Evolutionary conservation across 2,888 invertebrate genomes (phyloP).

Genomic region (Schizotus pectinicornis): DNA sequence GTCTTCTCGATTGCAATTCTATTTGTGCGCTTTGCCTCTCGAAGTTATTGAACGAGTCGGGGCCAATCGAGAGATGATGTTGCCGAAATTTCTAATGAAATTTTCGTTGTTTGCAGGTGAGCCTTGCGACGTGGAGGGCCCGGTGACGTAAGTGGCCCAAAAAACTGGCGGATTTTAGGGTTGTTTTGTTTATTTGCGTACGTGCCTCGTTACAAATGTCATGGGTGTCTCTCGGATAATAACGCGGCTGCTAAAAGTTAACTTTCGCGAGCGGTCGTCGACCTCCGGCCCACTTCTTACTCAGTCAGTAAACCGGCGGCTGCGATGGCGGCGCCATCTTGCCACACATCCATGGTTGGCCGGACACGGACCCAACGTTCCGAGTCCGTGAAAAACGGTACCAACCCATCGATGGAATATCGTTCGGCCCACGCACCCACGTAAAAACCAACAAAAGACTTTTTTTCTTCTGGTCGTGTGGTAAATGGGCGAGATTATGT

Average conservation of each 20-base stretch:
- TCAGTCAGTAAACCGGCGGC: slow-evolving; percentile 53
- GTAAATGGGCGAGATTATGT: too few relatives aligned
- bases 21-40: slow-evolving; percentile 24
- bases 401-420: slow-evolving; percentile 29
- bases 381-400: slow-evolving; percentile 15
- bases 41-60: background rate
- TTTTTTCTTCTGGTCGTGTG: too few relatives aligned
- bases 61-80: background rate
- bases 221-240: slow-evolving; percentile 40
- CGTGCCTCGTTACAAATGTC: slow-evolving; percentile 38
- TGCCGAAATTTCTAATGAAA: slow-evolving; percentile 5
- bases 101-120: slow-evolving; percentile 13
- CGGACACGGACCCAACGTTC: slow-evolving; percentile 9
- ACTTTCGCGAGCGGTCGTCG: slow-evolving; percentile 53
- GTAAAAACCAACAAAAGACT: slow-evolving; percentile 10
- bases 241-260: slow-evolving; percentile 33
- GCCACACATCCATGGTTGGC: slow-evolving; percentile 38
- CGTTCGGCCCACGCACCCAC: slow-evolving; percentile 24
- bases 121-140: background rate
- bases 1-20: slow-evolving; percentile 30
- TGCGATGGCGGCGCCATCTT: slow-evolving; percentile 50
- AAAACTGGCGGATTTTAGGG: background rate
- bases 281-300: slow-evolving; percentile 55
- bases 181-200: slow-evolving; percentile 3
- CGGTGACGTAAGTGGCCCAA: too few relatives aligned